Base-by-base conservation (phyloP, 2,113 vertebrate species). In the Noctilio leporinus region DNA sequence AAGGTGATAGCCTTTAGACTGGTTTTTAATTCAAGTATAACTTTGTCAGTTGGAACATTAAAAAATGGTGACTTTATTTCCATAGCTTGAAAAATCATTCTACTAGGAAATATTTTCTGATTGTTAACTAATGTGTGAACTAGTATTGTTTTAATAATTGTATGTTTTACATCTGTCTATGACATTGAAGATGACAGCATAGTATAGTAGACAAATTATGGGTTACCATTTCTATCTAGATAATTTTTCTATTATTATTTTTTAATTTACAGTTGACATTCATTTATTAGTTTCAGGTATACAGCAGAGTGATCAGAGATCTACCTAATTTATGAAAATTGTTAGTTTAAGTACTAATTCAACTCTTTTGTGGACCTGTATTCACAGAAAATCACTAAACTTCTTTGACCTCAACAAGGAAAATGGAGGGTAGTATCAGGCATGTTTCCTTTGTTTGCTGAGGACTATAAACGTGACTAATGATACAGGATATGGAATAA, bases 401-500 rank as follows among this genome's bases (percentile, higher is more conserved):
- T 43, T 17, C 5, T 82, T 93, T 57, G 51, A 17, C 59, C 59
- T 62, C 59, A 14, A 62, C 59, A 14, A 62, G 12, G 59, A 30
- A 30, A 62, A 30, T 62, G 59, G 26, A 59, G 59, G 14, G 20
- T 70, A 4, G 10, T 64, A 2, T 5, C 20, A 8, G 43, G 30
- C 5, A 5, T 1, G 7, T 28, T 62, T 55, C 30, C 30, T 15
- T 16, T 38, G 12, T 51, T 59, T 72, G 24, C 19, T 53, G 57
- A 47, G 40, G 45, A 86, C 82, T 51, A 33, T 51, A 51, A 47
- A 7, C 5, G 20, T 62, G 55, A 40, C 26, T 73, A 28, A 2
- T 0, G 26, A 20, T 8, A 33, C 24, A 38, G 7, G 1, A 0
- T 14, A 7, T n/a, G 47, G 28, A 59, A 8, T 9, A 17, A 40